Percentiles rank a stretch among this genome's conserved stretches.
These are phyloP conservation scores for Globicephala melas DNA, from an alignment of 2,113 vertebrate species.

Conservation along the genomic window DNA sequence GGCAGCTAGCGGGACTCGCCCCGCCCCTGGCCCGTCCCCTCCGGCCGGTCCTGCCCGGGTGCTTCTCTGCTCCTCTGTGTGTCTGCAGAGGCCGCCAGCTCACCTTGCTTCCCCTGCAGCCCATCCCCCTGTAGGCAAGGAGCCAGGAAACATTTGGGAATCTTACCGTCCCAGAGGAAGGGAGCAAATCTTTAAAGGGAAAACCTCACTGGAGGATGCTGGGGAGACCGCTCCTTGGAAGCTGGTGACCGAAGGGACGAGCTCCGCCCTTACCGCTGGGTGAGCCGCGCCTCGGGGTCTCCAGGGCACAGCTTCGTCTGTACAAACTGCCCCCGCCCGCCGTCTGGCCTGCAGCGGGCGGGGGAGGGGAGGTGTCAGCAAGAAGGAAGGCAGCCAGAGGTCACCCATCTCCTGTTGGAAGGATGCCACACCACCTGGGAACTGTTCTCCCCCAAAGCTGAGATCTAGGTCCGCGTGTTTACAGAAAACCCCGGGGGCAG, in stretches of 20 bases:
- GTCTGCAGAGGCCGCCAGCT: not conserved
- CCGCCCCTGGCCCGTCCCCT: not conserved
- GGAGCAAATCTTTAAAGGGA: not conserved
- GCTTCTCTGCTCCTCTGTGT: not conserved
- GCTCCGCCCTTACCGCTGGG: fast-evolving
- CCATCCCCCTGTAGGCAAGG: fast-evolving
- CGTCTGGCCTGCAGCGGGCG: not conserved
- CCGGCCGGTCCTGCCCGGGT: fast-evolving
- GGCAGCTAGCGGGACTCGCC: fast-evolving
- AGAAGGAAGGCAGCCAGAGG: not conserved
- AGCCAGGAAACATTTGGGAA: not conserved
- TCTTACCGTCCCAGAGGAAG: fast-evolving
- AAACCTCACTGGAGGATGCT: not conserved
- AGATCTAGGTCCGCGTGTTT: fast-evolving
- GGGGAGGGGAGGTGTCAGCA: fast-evolving
- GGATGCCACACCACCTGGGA: fast-evolving
- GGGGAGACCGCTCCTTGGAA: not conserved
- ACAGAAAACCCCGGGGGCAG: fast-evolving
- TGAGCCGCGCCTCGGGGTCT: fast-evolving
- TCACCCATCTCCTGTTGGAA: not conserved
- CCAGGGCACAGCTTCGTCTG: not conserved
- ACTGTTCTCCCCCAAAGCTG: not conserved
- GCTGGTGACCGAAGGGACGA: fast-evolving
- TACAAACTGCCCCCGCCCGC: fast-evolving
- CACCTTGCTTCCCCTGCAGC: not conserved